phyloP scores from a whole-genome alignment of 53 echinoderm and acorn worm genomes.

The Echinometra lucunter region DNA sequence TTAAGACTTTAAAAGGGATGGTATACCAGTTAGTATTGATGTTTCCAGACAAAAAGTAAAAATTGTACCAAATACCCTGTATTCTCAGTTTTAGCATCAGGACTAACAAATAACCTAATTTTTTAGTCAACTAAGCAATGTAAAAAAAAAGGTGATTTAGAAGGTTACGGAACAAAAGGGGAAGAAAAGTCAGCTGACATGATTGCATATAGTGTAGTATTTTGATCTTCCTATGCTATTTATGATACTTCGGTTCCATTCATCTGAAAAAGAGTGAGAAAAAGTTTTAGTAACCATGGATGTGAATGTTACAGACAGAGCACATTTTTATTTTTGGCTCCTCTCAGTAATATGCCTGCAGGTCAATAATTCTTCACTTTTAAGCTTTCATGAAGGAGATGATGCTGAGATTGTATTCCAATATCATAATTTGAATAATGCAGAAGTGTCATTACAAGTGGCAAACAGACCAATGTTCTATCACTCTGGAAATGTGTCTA shows the following conservation, averaged over 20 bases:
- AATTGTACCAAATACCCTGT: not conserved
- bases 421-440: not conserved
- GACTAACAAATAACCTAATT: not conserved
- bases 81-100: not conserved
- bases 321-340: not conserved
- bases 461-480: not conserved
- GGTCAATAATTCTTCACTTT: not conserved
- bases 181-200: not conserved
- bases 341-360: not conserved
- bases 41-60: not conserved
- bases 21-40: not conserved
- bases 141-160: not conserved
- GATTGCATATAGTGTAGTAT: too few relatives aligned
- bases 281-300: not conserved
- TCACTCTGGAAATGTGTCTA: not conserved
- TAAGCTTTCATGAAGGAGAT: constrained; percentile 25
- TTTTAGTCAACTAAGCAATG: not conserved
- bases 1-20: not conserved
- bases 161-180: not conserved
- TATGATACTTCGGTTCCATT: not conserved
- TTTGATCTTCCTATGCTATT: not conserved
- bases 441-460: not conserved
- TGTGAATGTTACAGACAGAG: not conserved
- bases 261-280: too few relatives aligned
- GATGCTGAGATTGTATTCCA: not conserved